Base-by-base conservation (phyloP, 2,797 vertebrate genomes). In the Poeciliopsis paucimaculata region DNA sequence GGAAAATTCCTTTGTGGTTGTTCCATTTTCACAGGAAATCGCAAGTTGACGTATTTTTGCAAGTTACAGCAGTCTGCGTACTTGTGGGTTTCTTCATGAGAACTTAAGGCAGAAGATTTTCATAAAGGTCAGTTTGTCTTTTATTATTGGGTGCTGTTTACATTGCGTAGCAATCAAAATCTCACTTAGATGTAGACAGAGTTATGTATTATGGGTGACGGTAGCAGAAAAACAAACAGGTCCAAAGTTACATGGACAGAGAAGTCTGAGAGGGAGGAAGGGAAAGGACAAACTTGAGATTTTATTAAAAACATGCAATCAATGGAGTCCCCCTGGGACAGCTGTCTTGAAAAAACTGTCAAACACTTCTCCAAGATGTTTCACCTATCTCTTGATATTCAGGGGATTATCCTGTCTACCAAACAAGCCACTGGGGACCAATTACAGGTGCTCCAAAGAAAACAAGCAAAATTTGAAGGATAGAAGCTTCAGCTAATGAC, bases 271-370 rank as follows among this genome's bases (percentile, higher is more conserved):
- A 5, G 47, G 70, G 46, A 45, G 47, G 74, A 73, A 41, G 73
- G 49, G 72, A 84, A 77, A 73, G 47, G 66, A 80, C 53, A 80
- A 26, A 82, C 82, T 72, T 79, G 41, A 78, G 81, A 85, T 83
- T 83, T 91, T 89, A 81, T 77, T 81, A 90, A 84, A 45, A 68
- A 76, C 78, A 55, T 77, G 81, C 73, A 89, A 82, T 83, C 86
- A 77, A 68, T 55, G 75, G 64, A 87, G 75, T 80, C 76, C 71
- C 71, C 86, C 47, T 55, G 41, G 47, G 78, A 79, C 70, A 73
- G 83, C 85, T 80, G 73, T 77, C 75, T 80, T 76, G 62, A 57
- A 79, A 85, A 82, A 41, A 71, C 81, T 75, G 55, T 86, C 34
- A 10, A 84, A 84, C 72, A 57, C 60, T 85, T 89, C 80, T 74